A percentile compares a stretch with the other conserved stretches of the same genome.
Conservation (phyloP, 2,797 vertebrate genomes). For the Diplodus puntazzo region DNA sequence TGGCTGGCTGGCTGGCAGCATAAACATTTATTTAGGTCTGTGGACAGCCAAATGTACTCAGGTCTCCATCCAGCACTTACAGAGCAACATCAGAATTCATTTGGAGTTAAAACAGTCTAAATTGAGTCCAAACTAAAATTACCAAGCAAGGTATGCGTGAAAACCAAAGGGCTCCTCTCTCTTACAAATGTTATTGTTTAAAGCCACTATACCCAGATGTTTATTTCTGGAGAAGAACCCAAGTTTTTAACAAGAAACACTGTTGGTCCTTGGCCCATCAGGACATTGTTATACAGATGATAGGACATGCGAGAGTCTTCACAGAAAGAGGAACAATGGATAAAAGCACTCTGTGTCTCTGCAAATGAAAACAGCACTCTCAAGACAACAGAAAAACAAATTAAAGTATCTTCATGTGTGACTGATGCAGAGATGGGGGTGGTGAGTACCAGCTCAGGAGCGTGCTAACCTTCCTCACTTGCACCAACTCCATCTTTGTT, state of each 20-base stretch:
- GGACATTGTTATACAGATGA: slow-evolving; percentile 28
- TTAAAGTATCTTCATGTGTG: neutral
- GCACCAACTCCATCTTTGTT: slow-evolving; percentile 90
- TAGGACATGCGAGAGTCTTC: slow-evolving; percentile 17
- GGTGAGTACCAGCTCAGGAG: slow-evolving; percentile 1
- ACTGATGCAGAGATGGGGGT: slow-evolving; percentile 55
- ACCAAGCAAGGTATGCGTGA: neutral
- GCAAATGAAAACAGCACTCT: neutral
- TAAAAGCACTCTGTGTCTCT: slow-evolving; percentile 74
- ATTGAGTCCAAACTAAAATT: neutral
- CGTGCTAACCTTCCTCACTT: slow-evolving; percentile 96
- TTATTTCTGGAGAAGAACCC: slow-evolving; percentile 15
- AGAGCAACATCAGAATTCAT: too few species aligned
- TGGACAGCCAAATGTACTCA: neutral
- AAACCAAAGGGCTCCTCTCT: neutral
- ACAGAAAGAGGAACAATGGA: slow-evolving; percentile 44
- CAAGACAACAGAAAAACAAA: slow-evolving; percentile 21
- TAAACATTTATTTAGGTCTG: neutral
- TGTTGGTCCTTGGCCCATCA: neutral
- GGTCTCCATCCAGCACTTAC: too few species aligned
- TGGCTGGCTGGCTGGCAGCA: neutral
- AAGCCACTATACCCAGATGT: neutral
- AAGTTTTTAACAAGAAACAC: neutral
- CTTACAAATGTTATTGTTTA: neutral
- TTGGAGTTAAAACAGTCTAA: too few species aligned